Base-by-base conservation (phyloP, 2,113 vertebrate species). In the Pollimyrus isidori region DNA sequence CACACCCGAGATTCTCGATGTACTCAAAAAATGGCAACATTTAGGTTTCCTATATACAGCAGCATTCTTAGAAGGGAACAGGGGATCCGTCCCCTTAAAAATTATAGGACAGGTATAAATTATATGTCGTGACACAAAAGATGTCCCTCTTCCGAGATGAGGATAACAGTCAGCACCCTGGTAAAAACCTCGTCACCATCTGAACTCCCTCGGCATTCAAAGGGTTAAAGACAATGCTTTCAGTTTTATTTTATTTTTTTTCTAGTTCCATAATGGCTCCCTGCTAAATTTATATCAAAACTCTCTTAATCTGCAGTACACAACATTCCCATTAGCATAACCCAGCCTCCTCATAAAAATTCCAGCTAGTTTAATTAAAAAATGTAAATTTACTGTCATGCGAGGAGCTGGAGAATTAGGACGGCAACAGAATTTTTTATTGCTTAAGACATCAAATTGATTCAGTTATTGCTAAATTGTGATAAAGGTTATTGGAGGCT, bases 381-480 rank as follows among this genome's bases (percentile, higher is more conserved):
- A 99, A 99, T 99, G 98, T 99, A 98, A 99, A 99, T 99, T 99
- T 99, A 97, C 98, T 99, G 98, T 98, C 98, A 98, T 97, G 97
- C 97, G 93, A 98, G 97, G 97, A 98, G 97, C 97, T 96, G 95
- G 96, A 98, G 97, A 99, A 98, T 98, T 97, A 98, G 97, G 97
- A 98, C 96, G 97, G 97, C 97, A 98, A 97, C 97, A 97, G 97
- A 97, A 98, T 97, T 97, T 98, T 99, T 98, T 99, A 99, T 98
- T 98, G 97, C 98, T 98, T 96, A 98, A 99, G 98, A 98, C 97
- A 97, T 98, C 97, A 97, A 98, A 98, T 97, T 97, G 97, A 98
- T 98, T 97, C 95, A 96, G 97, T 96, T 97, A 96, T 96, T 96
- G 95, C 96, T 95, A 96, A 96, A 97, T 96, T 95, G 94, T 96